Evolutionary conservation across 2,113 vertebrate species (phyloP).

Genomic region (Chaetura pelagica): DNA sequence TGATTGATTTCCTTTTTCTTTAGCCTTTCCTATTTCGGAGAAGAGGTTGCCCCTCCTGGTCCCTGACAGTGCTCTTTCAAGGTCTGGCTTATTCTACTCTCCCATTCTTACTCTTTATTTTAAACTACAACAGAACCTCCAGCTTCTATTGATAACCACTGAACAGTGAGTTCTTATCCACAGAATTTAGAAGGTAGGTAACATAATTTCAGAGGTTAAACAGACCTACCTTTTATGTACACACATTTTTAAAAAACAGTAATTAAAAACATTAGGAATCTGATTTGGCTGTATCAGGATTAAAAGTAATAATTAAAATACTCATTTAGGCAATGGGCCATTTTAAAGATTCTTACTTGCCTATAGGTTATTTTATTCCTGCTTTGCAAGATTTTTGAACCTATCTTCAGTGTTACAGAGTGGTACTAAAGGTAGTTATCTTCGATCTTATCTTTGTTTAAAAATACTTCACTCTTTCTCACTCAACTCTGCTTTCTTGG

Average conservation of each 20-base stretch:
- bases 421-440: background rate
- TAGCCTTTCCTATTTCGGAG: background rate
- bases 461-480: background rate
- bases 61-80: background rate
- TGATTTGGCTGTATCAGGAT: background rate
- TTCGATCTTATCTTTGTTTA: background rate
- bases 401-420: background rate
- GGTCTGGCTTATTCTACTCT: background rate
- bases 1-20: conserved; percentile 11
- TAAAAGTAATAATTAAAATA: background rate
- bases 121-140: background rate
- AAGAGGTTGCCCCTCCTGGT: background rate
- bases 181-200: background rate
- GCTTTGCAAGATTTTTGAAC: background rate
- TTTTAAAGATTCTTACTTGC: background rate
- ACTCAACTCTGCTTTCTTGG: background rate
- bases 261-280: conserved; percentile 5
- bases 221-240: background rate
- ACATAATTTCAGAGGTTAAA: conserved; percentile 4
- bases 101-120: background rate
- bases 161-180: background rate
- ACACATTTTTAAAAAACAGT: background rate
- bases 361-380: background rate
- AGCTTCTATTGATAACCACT: conserved; percentile 6
- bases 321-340: background rate